Evolutionary conservation across 2,113 vertebrate species (phyloP), one percentile per base, ranked within the genome.

Genomic region (Anseranas semipalmata): DNA sequence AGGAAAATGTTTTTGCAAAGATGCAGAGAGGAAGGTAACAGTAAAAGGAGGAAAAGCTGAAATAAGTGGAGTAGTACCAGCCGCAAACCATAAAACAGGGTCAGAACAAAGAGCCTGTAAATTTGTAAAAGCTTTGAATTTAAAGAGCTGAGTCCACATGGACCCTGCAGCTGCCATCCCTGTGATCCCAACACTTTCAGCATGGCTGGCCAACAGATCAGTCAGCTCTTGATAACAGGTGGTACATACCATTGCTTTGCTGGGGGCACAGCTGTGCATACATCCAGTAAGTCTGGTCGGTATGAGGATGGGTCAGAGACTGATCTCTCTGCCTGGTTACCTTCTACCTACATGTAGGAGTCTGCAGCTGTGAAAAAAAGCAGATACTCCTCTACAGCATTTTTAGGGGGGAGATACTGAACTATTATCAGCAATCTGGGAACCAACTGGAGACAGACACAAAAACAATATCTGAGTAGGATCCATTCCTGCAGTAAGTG

Each of bases 141-240:
- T 27, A 53, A 67, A 67, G 39, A 73, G 16, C 13, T 39, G 50
- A 45, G 28, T 45, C 41, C 19, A 43, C 28, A 45, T 77, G 37
- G 19, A 20, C 63, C 39, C 28, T 66, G 28, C 33, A 66, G 21
- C 15, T 35, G 16, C 24, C 27, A 20, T 37, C 33, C 65, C 37
- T 13, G 3, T n/a, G 12, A 46, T 78, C 25, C 52, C 37, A 41
- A 53, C 52, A 48, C 17, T 66, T 28, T 18, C 12, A 55, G 32
- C 0, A 0, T 10, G n/a, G 15, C 25, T 60, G 22, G 24, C 11
- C 53, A 35, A 33, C 17, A 48, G 19, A 21, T 4, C 1, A 4
- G 10, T 10, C 24, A 77, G 18, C 10, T 76, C 41, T 33, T 45
- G 56, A 2, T 37, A 76, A 20, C 10, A 48, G 15, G 18, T 12